phyloP scores from a whole-genome alignment of 1,140 invertebrate species.

The Eumeta japonica region DNA sequence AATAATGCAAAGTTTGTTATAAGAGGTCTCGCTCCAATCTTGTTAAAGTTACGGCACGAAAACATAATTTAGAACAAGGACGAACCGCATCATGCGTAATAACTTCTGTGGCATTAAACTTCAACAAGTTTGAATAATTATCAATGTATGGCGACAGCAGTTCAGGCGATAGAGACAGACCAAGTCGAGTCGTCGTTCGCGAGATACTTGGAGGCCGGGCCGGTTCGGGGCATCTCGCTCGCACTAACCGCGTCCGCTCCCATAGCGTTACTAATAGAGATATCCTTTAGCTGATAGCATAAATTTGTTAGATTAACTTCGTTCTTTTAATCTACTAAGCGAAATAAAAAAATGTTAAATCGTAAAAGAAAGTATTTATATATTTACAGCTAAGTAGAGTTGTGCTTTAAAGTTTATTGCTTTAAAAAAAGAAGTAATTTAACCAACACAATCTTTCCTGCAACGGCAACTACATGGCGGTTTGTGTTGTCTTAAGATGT shows the following conservation, averaged over 20 bases:
- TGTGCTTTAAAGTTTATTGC: slow-evolving; percentile 30
- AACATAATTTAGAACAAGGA: neutral
- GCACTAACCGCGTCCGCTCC: slow-evolving; percentile 33
- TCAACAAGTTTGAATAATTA: neutral
- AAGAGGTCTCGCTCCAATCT: neutral
- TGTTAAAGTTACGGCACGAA: neutral
- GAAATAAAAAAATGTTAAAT: neutral
- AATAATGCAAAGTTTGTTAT: too few relatives aligned
- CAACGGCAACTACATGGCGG: too few relatives aligned
- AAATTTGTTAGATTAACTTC: neutral
- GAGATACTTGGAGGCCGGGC: slow-evolving; percentile 51
- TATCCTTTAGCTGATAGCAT: neutral
- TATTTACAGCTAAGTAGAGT: slow-evolving; percentile 23
- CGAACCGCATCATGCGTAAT: too few relatives aligned
- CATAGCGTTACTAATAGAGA: too few relatives aligned
- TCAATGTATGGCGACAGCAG: too few relatives aligned
- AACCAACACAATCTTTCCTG: too few relatives aligned
- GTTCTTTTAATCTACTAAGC: too few relatives aligned
- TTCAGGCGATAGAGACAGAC: slow-evolving; percentile 21
- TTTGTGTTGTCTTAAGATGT: slow-evolving; percentile 12
- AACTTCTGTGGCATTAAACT: too few relatives aligned
- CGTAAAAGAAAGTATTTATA: neutral
- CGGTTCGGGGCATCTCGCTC: slow-evolving; percentile 1
- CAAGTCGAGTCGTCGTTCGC: slow-evolving; percentile 25
- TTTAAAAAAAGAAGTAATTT: too few relatives aligned